Percentiles rank a stretch among this genome's conserved stretches.
Evolutionary conservation across 2,113 vertebrate genomes (phyloP).

Genomic region (Hippopotamus amphibius): DNA sequence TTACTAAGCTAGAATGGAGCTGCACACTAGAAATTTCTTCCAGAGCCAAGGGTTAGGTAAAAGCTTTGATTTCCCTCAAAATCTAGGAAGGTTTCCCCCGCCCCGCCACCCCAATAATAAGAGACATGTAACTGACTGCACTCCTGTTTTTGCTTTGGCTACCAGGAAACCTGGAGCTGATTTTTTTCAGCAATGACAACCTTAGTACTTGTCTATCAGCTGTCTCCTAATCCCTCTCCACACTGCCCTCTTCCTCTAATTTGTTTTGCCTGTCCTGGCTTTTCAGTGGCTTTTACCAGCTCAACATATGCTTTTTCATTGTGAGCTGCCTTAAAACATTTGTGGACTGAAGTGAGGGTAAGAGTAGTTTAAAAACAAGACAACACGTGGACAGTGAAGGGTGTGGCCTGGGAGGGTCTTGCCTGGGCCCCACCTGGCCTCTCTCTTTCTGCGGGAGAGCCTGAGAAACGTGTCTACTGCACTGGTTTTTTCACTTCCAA

Average conservation of each 20-base stretch:
- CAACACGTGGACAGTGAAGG: neutral
- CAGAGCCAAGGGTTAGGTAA: neutral
- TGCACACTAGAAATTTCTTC: neutral
- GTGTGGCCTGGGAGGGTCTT: neutral
- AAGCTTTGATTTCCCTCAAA: slow-evolving; percentile 7
- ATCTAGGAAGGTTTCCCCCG: neutral
- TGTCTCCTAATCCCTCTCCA: neutral
- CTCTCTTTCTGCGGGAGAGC: neutral
- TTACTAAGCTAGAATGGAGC: neutral
- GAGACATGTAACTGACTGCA: neutral
- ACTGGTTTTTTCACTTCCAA: neutral
- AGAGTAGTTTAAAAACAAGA: slow-evolving; percentile 1
- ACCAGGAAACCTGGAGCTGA: neutral
- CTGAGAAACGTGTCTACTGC: neutral
- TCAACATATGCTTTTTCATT: neutral
- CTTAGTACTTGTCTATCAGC: neutral
- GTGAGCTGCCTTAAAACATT: slow-evolving; percentile 1
- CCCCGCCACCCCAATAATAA: neutral
- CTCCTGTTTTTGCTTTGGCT: neutral
- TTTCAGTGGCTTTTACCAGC: neutral
- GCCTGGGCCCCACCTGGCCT: neutral
- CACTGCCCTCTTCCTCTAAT: neutral
- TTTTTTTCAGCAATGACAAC: neutral
- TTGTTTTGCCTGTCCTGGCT: neutral
- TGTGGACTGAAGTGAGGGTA: neutral